Base-by-base conservation (phyloP, 2,113 vertebrate species). In the Gobio gobio region DNA sequence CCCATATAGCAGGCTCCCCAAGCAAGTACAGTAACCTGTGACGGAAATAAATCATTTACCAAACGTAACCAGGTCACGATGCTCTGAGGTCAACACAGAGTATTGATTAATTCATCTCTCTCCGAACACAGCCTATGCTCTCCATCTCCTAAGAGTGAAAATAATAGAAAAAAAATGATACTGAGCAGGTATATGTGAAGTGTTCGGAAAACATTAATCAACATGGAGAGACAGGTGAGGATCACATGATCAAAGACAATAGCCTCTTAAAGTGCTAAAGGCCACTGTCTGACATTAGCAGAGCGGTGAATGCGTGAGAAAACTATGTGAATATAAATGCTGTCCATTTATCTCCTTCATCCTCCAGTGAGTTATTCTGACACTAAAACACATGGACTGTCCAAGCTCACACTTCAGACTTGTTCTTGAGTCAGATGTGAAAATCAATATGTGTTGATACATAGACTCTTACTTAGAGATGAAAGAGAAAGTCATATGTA, bases 271-370 rank as follows among this genome's bases (percentile, higher is more conserved):
- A 70, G 56, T 83, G 87, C 80, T 85, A 78, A 87, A 88, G 87
- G 85, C 49, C 49, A 36, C 33, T 33, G 20, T 61, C 18, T 84
- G 78, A 85, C 45, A n/a, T 88, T 86, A 86, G 87, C 66, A 73
- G 79, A 84, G 80, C n/a, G 63, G 18, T 87, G 80, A 85, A 85
- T 43, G 40, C 6, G 29, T 74, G 83, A 84, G 54, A 82, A 84
- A 85, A 73, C 81, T 51, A 54, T 84, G 56, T 43, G 78, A 90
- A 89, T 91, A 89, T 90, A 87, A 90, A 89, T 90, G 87, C 86
- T 59, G 88, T 61, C 29, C 7, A 84, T 92, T 92, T 56, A 90
- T 92, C 91, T 91, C 36, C 4, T 33, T 49, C 82, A 72, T 78
- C 89, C 75, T 88, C 74, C 74, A 74, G 84, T 74, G 64, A 78